Evolutionary conservation across 2,797 vertebrate species (phyloP).

Genomic region (Pelodytes ibericus): DNA sequence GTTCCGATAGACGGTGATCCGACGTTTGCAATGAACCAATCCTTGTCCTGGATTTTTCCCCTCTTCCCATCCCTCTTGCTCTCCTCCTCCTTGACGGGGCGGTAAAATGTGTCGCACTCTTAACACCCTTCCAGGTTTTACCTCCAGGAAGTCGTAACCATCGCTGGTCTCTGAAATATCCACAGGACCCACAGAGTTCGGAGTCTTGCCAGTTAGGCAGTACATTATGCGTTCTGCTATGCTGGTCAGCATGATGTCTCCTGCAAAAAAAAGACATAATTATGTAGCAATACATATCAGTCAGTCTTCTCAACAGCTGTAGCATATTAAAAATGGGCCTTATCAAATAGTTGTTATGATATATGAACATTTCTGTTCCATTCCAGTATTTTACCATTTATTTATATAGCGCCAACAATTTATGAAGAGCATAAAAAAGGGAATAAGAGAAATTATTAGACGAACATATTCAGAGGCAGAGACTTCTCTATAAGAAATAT

Average conservation of each 20-base stretch:
- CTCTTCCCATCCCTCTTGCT: conserved; percentile 30
- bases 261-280: conserved; percentile 52
- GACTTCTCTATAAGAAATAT: too few species aligned
- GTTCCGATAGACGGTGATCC: conserved; percentile 91
- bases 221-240: conserved; percentile 91
- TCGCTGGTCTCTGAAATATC: conserved; percentile 82
- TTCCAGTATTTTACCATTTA: too few species aligned
- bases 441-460: too few species aligned
- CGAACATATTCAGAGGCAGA: too few species aligned
- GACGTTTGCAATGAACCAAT: conserved; percentile 87
- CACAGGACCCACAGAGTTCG: conserved; percentile 84
- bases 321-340: too few species aligned
- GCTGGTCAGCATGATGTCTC: conserved; percentile 87
- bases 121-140: conserved; percentile 90
- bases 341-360: too few species aligned
- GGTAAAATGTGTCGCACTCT: conserved; percentile 84
- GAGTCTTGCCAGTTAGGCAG: conserved; percentile 88
- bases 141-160: conserved; percentile 92
- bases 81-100: conserved; percentile 46
- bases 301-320: too few species aligned
- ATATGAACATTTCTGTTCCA: too few species aligned
- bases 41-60: conserved; percentile 56
- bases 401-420: too few species aligned
- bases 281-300: too few species aligned
- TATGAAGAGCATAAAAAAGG: too few species aligned